A percentile compares a stretch with the other conserved stretches of the same genome.
Conservation (phyloP, 2,888 invertebrate genomes). For the Hofmannophila pseudospretella region DNA sequence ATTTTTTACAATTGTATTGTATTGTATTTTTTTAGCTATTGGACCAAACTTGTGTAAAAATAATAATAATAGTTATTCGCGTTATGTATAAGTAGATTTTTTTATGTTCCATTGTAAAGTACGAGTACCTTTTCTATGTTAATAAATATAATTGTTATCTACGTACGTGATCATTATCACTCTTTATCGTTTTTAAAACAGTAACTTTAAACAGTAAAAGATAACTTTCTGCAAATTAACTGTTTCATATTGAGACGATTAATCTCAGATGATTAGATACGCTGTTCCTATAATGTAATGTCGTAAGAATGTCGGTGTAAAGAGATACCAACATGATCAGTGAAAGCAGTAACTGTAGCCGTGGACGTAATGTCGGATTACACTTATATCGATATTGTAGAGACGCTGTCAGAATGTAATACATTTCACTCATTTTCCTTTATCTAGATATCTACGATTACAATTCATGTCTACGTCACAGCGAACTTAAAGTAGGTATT, state of each 20-base stretch:
- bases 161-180: neutral
- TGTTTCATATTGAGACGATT: neutral
- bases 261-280: constrained; percentile 28
- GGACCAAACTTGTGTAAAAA: too few relatives aligned
- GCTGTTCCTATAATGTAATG: constrained; percentile 19
- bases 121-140: too few relatives aligned
- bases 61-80: too few relatives aligned
- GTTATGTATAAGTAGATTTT: too few relatives aligned
- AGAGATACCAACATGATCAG: neutral
- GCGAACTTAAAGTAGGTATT: constrained; percentile 33
- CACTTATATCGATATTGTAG: neutral
- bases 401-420: neutral
- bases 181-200: too few relatives aligned
- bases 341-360: constrained; percentile 9
- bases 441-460: too few relatives aligned
- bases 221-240: neutral
- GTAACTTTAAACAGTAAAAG: neutral
- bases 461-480: neutral
- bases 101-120: too few relatives aligned
- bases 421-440: constrained; percentile 1
- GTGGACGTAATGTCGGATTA: constrained; percentile 6
- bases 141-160: too few relatives aligned
- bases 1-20: too few relatives aligned
- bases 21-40: too few relatives aligned
- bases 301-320: constrained; percentile 20